These are phyloP conservation scores for Hirundo rustica DNA, from an alignment of 2,797 vertebrate species.

Conservation along the genomic window DNA sequence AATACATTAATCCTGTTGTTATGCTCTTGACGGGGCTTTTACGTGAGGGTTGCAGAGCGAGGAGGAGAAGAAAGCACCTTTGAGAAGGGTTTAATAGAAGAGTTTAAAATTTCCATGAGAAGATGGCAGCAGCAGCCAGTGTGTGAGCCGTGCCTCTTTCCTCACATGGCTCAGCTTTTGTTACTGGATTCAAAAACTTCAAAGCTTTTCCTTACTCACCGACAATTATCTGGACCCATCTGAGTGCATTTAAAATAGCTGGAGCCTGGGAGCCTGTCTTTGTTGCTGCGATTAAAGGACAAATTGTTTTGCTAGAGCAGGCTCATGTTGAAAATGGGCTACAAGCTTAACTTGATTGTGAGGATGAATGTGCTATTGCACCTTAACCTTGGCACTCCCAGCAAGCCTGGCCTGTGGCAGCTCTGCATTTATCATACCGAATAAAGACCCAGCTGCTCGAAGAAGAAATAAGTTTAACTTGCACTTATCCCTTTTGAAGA, in stretches of 20 bases:
- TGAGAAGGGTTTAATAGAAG: not conserved
- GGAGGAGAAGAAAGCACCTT: not conserved
- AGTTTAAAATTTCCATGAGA: fast-evolving
- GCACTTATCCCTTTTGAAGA: not conserved
- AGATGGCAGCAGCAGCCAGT: not conserved
- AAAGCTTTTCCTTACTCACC: not conserved
- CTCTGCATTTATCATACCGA: not conserved
- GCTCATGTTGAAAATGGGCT: not conserved
- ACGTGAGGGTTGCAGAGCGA: not conserved
- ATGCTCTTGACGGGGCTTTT: not conserved
- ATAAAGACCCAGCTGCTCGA: not conserved
- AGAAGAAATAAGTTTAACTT: not conserved
- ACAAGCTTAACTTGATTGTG: not conserved
- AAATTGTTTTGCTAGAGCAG: not conserved
- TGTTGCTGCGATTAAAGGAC: not conserved
- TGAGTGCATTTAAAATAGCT: not conserved
- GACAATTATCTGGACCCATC: not conserved
- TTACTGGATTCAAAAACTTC: not conserved
- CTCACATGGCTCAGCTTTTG: not conserved
- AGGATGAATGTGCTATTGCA: not conserved
- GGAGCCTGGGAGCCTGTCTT: not conserved
- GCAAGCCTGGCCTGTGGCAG: not conserved
- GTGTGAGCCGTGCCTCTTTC: fast-evolving
- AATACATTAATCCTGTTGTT: not conserved
- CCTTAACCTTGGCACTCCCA: not conserved